Evolutionary conservation across 2,888 invertebrate genomes (phyloP).

Genomic region (Oxyteleia sp.): DNA sequence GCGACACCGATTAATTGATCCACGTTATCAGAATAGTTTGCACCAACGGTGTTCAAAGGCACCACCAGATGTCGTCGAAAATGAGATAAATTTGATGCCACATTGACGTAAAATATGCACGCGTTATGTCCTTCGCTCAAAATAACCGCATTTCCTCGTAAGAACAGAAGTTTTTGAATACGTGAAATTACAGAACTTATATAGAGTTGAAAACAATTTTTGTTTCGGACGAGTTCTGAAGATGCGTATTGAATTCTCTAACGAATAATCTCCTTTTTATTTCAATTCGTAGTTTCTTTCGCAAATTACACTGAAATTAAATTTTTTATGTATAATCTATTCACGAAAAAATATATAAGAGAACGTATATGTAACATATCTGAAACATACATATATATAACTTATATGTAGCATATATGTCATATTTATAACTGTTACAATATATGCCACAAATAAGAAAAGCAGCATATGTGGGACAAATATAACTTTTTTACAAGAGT

Average conservation of each 20-base stretch:
- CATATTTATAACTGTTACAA: no score
- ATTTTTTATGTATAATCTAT: no score
- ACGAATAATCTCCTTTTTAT: background rate
- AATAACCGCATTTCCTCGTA: background rate
- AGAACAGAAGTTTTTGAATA: conserved; percentile 26
- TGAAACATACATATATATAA: no score
- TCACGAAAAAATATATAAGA: no score
- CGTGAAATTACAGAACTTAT: conserved; percentile 43
- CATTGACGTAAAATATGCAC: conserved; percentile 17
- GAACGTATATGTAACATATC: no score
- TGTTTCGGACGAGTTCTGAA: conserved; percentile 2
- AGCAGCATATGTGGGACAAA: no score
- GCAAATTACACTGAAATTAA: no score
- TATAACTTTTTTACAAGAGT: no score
- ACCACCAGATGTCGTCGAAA: conserved; percentile 34
- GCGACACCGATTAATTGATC: conserved; percentile 53
- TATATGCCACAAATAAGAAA: no score
- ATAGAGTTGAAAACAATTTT: conserved; percentile 44
- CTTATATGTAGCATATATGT: no score
- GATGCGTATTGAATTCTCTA: background rate
- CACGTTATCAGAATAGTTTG: conserved; percentile 45
- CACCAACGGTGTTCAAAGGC: conserved; percentile 33
- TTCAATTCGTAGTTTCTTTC: background rate
- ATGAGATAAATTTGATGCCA: conserved; percentile 33
- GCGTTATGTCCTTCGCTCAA: background rate